Evolutionary conservation across 2,113 vertebrate species (phyloP), one percentile per base, ranked within the genome.

Genomic region (Mugil cephalus): DNA sequence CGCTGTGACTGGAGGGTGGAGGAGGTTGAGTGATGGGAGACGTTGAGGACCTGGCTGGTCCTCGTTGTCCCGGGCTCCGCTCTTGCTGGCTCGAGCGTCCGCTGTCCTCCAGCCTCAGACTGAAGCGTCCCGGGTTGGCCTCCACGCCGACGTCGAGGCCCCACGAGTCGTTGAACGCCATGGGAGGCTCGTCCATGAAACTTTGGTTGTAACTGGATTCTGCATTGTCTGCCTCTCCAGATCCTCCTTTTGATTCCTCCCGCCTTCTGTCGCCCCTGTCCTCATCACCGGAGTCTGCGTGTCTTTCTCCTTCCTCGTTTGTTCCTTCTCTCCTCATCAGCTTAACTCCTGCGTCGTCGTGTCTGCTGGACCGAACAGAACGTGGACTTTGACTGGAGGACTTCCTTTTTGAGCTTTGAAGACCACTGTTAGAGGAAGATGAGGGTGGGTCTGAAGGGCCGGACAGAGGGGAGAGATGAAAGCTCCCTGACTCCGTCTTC

Each of bases 111-210:
- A 93, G 83, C 72, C 82, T 89, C 63, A 92, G 88, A 62, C 93
- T 94, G 74, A 92, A 92, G 62, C 74, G 36, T 15, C 73, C 82
- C 0, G 80, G 86, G 53, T 66, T 56, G 0, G 12, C 68, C 0
- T 86, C 82, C 8, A 42, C 18, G 9, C 85, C 14, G 82, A 73
- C 12, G 1, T 84, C 69, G 0, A 96, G 50, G 18, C 92, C 88
- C 93, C 94, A 95, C 0, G 92, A 92, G 24, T 95, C 93, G 0
- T 94, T 92, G 17, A 75, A 55, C 0, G 93, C 93, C 0, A 93
- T 0, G 0, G 93, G 93, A 11, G 94, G 94, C 15, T 95, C 94
- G 0, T 93, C 87, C 69, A 88, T 53, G 19, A 92, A 91, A 7
- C 92, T 94, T 19, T 89, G 91, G 0, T 51, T 91, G 3, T 56